Conservation (phyloP, 2,888 invertebrate species). For the Sussaba pulchella region DNA sequence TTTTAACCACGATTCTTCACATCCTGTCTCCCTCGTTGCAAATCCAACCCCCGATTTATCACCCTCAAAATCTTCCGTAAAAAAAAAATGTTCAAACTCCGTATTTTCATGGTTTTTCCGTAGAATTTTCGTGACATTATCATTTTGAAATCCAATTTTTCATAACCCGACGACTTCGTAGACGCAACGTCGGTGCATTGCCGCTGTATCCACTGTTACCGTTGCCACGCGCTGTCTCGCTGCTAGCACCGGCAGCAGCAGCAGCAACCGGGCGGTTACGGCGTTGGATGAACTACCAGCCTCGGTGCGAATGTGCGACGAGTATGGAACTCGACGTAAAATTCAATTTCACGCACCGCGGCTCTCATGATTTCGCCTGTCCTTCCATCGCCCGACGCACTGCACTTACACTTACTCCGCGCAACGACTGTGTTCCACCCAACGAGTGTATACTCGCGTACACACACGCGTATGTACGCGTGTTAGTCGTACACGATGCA, state of each 20-base stretch:
- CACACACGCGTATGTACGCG: not conserved
- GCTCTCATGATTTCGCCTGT: constrained; percentile 70
- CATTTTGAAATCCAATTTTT: no score
- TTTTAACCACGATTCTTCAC: no score
- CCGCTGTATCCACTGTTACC: not conserved
- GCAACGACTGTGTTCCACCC: not conserved
- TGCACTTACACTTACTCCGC: constrained; percentile 33
- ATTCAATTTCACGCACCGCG: constrained; percentile 78
- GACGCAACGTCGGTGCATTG: not conserved
- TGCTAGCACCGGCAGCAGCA: no score
- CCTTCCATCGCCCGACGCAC: constrained; percentile 58
- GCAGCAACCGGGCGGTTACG: no score
- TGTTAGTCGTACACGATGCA: not conserved
- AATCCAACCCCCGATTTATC: no score
- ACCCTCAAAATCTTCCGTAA: no score
- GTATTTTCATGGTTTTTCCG: no score
- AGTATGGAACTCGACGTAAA: constrained; percentile 68
- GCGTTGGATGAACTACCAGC: constrained; percentile 26
- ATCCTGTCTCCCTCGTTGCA: no score
- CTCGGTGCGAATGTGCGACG: constrained; percentile 49
- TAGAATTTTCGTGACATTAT: no score
- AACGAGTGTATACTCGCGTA: not conserved
- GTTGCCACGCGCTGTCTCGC: constrained; percentile 20
- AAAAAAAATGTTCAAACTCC: no score
- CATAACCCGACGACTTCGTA: no score